A percentile compares a stretch with the other conserved stretches of the same genome.
These are phyloP conservation scores for Poeciliopsis presidionis DNA, from an alignment of 2,797 vertebrate species.

Conservation along the genomic window DNA sequence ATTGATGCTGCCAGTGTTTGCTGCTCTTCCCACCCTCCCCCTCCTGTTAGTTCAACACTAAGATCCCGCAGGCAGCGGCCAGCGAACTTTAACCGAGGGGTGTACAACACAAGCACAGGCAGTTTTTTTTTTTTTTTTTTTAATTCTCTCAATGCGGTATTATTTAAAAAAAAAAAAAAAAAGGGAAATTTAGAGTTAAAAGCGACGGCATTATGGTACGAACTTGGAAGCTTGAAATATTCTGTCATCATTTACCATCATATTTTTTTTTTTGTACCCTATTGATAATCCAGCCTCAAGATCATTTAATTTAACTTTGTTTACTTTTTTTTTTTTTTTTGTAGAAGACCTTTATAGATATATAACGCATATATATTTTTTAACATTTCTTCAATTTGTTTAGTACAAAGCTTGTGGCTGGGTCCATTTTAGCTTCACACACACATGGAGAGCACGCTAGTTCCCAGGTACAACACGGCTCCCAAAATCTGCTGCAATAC, in stretches of 20 bases:
- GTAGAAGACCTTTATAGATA: conserved; percentile 7
- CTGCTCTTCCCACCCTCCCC: conserved; percentile 21
- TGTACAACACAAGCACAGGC: conserved; percentile 16
- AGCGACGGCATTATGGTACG: conserved; percentile 63
- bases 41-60: conserved; percentile 12
- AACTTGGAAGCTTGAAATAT: conserved; percentile 30
- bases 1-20: conserved; percentile 40
- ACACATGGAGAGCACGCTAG: not conserved
- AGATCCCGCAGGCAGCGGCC: conserved; percentile 28
- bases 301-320: conserved; percentile 32
- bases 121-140: not conserved
- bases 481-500: conserved; percentile 5
- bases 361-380: conserved; percentile 18
- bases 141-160: conserved; percentile 34
- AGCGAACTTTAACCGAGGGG: conserved; percentile 29
- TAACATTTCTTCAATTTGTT: conserved; percentile 9
- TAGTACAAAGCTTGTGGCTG: conserved; percentile 40
- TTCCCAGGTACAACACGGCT: conserved; percentile 20
- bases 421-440: conserved; percentile 38
- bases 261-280: conserved; percentile 11
- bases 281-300: conserved; percentile 36
- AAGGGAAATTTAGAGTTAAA: conserved; percentile 55
- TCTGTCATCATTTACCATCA: conserved; percentile 31
- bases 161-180: conserved; percentile 6
- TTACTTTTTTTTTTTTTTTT: not conserved